Conservation (phyloP, 2,888 invertebrate species). For the Dicycla oo region DNA sequence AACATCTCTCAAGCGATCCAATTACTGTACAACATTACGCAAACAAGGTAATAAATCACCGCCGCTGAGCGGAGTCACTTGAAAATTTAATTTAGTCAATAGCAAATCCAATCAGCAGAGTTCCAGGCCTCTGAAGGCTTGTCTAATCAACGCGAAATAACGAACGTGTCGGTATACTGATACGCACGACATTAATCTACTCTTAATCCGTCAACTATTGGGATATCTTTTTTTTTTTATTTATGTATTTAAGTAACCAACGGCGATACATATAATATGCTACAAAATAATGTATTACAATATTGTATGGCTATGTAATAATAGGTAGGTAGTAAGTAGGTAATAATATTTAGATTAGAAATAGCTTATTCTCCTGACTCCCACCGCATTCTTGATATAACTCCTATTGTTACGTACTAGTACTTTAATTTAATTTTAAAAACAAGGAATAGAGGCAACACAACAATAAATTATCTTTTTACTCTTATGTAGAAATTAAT, state of each 20-base stretch:
- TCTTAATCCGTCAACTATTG: slow-evolving; percentile 36
- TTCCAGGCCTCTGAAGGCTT: slow-evolving; percentile 62
- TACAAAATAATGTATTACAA: too few species aligned
- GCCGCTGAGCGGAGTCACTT: slow-evolving; percentile 42
- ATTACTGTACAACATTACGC: slow-evolving; percentile 40
- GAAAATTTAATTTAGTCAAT: slow-evolving; percentile 64
- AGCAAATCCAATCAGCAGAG: slow-evolving; percentile 64
- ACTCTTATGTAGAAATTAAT: not conserved
- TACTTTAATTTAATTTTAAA: not conserved
- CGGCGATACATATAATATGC: too few species aligned
- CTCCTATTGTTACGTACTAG: too few species aligned
- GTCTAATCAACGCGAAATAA: slow-evolving; percentile 50
- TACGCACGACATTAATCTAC: slow-evolving; percentile 49
- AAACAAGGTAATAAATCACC: slow-evolving; percentile 53
- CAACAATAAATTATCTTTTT: not conserved
- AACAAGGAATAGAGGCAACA: not conserved
- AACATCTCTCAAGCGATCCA: slow-evolving; percentile 19
- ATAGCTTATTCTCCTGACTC: not conserved
- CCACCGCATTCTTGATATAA: not conserved
- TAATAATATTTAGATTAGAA: slow-evolving; percentile 2
- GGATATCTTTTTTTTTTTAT: too few species aligned
- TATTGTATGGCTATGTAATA: too few species aligned
- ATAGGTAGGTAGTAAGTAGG: too few species aligned
- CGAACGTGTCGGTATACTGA: slow-evolving; percentile 41
- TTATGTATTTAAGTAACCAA: too few species aligned